Evolutionary conservation across 2,113 vertebrate genomes (phyloP).

Genomic region (Ptilorrhoa leucosticta): DNA sequence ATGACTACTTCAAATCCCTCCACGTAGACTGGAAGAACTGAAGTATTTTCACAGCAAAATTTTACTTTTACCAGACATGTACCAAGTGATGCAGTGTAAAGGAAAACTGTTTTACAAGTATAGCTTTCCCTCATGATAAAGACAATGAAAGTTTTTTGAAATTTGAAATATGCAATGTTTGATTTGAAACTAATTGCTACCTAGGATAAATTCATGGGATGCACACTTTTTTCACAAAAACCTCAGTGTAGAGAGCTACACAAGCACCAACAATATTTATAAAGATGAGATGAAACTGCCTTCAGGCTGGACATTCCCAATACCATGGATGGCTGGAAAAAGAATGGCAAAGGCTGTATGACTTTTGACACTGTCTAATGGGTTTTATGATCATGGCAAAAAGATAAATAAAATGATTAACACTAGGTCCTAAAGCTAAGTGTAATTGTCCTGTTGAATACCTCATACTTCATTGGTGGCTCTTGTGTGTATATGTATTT

Average conservation of each 20-base stretch:
- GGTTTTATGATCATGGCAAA: not conserved
- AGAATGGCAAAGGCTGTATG: not conserved
- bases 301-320: not conserved
- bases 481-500: not conserved
- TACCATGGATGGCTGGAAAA: not conserved
- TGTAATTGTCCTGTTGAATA: not conserved
- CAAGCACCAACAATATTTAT: not conserved
- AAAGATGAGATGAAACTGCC: not conserved
- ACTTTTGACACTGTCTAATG: not conserved
- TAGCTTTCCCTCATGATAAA: not conserved
- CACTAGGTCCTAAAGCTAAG: not conserved
- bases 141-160: not conserved
- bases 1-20: not conserved
- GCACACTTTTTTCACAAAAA: not conserved
- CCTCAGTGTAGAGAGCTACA: not conserved
- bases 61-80: not conserved
- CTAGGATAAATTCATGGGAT: not conserved
- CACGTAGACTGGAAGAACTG: not conserved
- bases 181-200: not conserved
- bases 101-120: not conserved
- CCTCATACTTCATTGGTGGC: fast-evolving
- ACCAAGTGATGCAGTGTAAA: not conserved
- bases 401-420: not conserved
- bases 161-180: not conserved
- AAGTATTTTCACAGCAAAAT: not conserved